phyloP scores from a whole-genome alignment of 2,888 invertebrate species.

The Branchellion lobata region DNA sequence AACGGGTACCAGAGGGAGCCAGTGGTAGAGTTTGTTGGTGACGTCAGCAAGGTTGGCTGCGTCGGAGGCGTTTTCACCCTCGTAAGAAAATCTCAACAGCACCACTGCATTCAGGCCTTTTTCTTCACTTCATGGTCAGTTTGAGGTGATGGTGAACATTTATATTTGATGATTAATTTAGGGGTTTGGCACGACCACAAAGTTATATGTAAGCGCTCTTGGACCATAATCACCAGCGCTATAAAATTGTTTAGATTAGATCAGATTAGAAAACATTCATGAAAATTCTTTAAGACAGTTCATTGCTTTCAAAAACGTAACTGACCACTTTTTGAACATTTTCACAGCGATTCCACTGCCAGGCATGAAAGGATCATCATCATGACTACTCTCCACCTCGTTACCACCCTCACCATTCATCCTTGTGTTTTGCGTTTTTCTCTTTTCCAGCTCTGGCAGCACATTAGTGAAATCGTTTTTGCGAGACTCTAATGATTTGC shows the following conservation, averaged over 20 bases:
- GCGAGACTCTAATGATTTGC: neutral
- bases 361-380: conserved; percentile 32
- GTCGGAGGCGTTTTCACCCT: conserved; percentile 30
- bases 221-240: too few relatives aligned
- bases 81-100: conserved; percentile 32
- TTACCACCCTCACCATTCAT: too few relatives aligned
- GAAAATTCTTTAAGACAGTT: too few relatives aligned
- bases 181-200: too few relatives aligned
- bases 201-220: too few relatives aligned
- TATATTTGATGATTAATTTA: too few relatives aligned
- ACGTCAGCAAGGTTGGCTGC: conserved; percentile 17
- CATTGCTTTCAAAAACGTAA: too few relatives aligned
- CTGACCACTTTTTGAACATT: conserved; percentile 25
- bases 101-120: neutral
- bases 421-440: neutral
- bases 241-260: too few relatives aligned
- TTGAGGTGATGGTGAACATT: neutral
- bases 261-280: too few relatives aligned
- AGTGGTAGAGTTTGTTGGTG: neutral
- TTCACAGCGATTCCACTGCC: conserved; percentile 35
- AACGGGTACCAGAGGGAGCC: conserved; percentile 7
- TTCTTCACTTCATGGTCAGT: neutral
- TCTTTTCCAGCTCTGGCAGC: conserved; percentile 20
- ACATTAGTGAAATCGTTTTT: neutral
- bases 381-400: neutral